These are phyloP conservation scores for Arctocebus calabarensis DNA, from an alignment of 2,797 vertebrate genomes.

Conservation along the genomic window DNA sequence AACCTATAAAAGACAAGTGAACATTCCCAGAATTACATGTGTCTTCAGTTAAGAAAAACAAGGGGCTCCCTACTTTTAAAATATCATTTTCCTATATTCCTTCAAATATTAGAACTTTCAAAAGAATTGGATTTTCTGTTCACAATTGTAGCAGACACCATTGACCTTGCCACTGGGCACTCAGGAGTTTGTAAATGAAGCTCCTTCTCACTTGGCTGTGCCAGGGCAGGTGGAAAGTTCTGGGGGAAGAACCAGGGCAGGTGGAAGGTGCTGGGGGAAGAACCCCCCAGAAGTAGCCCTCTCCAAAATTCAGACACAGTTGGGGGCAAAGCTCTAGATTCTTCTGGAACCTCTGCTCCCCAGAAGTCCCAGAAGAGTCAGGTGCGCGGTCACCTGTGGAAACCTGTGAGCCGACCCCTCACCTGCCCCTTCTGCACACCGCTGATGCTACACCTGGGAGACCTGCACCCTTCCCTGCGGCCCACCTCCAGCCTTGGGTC, in stretches of 20 bases:
- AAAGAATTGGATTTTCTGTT: background rate
- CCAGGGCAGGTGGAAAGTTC: fast-evolving
- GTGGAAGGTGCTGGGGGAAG: fast-evolving
- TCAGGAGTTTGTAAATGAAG: fast-evolving
- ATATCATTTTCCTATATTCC: background rate
- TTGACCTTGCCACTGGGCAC: fast-evolving
- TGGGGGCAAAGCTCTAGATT: no score
- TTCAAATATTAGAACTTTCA: background rate
- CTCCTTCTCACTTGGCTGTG: no score
- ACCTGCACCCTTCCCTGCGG: background rate
- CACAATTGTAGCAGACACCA: fast-evolving
- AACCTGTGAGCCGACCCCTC: no score
- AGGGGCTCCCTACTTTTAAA: background rate
- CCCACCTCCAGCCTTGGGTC: no score
- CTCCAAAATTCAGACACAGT: fast-evolving
- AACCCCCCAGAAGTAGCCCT: no score
- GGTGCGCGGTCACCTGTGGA: background rate
- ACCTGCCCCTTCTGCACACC: background rate
- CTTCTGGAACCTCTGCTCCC: background rate
- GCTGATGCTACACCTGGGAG: no score
- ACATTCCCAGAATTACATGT: background rate
- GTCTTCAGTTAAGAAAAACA: background rate
- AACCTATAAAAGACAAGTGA: background rate
- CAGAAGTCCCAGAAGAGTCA: fast-evolving
- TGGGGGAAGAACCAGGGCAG: background rate